Evolutionary conservation across 2,888 invertebrate genomes (phyloP).

Genomic region (Caenorhabditis imperialis): DNA sequence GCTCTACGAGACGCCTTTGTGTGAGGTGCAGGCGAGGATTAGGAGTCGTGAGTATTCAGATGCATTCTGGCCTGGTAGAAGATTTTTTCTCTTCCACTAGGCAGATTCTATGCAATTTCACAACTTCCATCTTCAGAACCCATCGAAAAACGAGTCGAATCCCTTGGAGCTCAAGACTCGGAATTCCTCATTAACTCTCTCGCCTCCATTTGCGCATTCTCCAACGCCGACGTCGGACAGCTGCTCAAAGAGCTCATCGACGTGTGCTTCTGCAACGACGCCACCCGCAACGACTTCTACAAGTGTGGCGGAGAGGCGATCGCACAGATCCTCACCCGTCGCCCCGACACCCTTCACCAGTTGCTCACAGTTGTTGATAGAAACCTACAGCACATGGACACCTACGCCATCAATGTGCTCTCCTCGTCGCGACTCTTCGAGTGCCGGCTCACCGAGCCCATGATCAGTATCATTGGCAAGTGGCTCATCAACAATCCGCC

Average conservation of each 20-base stretch:
- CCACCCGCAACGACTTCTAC: conserved; percentile 67
- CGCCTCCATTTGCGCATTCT: conserved; percentile 58
- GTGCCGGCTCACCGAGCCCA: conserved; percentile 66
- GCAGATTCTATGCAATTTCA: too few species aligned
- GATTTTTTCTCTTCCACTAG: too few species aligned
- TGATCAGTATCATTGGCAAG: conserved; percentile 71
- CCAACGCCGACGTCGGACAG: conserved; percentile 52
- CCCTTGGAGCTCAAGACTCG: conserved; percentile 53
- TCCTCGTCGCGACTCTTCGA: conserved; percentile 65
- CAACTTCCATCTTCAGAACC: conserved; percentile 14
- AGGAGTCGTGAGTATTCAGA: conserved; percentile 26
- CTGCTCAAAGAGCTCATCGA: conserved; percentile 66
- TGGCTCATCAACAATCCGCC: conserved; percentile 74
- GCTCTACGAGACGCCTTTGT: conserved; percentile 53
- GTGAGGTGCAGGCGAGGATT: conserved; percentile 45
- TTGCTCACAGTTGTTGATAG: conserved; percentile 71
- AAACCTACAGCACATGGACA: conserved; percentile 71
- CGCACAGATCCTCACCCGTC: conserved; percentile 63
- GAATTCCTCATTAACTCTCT: conserved; percentile 67
- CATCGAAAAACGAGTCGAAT: conserved; percentile 31
- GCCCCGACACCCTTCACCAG: conserved; percentile 65
- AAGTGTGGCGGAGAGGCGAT: conserved; percentile 77
- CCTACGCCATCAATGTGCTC: conserved; percentile 74
- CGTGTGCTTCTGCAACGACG: conserved; percentile 74
- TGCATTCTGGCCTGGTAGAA: too few species aligned